These are phyloP conservation scores for Conus canariensis DNA, from an alignment of 2,888 invertebrate species.

Conservation along the genomic window DNA sequence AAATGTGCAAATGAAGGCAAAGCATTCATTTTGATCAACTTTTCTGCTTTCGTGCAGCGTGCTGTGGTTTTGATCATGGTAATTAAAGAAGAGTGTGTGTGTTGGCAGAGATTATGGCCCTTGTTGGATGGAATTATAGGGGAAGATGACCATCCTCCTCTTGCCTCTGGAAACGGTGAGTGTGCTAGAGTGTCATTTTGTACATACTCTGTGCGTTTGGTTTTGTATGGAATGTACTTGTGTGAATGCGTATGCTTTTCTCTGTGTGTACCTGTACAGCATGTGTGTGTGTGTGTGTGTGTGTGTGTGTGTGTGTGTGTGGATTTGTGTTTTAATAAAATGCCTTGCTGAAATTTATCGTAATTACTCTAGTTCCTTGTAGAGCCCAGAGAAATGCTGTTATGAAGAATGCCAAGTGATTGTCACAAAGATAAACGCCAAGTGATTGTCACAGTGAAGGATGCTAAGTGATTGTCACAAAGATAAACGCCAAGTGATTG, in stretches of 20 bases:
- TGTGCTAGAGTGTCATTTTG: background rate
- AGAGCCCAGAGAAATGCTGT: too few species aligned
- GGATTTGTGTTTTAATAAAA: background rate
- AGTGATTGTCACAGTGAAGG: too few species aligned
- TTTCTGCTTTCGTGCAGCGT: too few species aligned
- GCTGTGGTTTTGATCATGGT: too few species aligned
- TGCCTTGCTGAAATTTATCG: too few species aligned
- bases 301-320: background rate
- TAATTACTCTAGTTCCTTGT: too few species aligned
- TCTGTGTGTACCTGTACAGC: background rate
- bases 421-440: too few species aligned
- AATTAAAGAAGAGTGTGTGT: background rate
- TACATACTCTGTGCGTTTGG: background rate
- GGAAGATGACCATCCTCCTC: background rate
- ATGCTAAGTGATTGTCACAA: too few species aligned
- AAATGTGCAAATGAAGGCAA: too few species aligned
- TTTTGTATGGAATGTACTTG: background rate
- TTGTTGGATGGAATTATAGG: background rate
- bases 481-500: too few species aligned
- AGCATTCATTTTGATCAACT: too few species aligned
- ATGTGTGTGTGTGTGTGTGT: slow-evolving; percentile 5
- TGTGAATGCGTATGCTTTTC: background rate
- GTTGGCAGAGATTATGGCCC: background rate
- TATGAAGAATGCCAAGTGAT: too few species aligned
- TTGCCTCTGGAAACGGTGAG: background rate